phyloP scores from a whole-genome alignment of 2,888 invertebrate species.

The Antheraea yamamai region DNA sequence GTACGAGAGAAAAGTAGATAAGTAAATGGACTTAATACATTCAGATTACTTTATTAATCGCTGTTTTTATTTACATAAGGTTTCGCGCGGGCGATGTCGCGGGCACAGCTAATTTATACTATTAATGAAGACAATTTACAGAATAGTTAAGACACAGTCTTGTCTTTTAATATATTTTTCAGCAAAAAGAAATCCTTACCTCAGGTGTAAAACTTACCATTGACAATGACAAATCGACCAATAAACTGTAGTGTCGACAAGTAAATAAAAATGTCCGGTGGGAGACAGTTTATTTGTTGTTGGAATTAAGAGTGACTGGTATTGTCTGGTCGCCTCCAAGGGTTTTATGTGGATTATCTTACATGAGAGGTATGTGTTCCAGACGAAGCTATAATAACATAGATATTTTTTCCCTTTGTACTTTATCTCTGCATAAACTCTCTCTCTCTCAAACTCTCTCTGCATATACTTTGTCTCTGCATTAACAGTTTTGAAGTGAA shows the following conservation, averaged over 20 bases:
- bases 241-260: conserved; percentile 8
- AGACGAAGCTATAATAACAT: conserved; percentile 25
- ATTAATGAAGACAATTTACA: too few relatives aligned
- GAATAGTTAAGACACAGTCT: too few relatives aligned
- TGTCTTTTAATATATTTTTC: too few relatives aligned
- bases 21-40: too few relatives aligned
- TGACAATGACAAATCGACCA: conserved; percentile 3
- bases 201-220: conserved; percentile 3
- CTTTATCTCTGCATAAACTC: too few relatives aligned
- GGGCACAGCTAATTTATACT: too few relatives aligned
- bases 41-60: too few relatives aligned
- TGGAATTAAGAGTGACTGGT: conserved; percentile 57
- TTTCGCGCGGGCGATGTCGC: too few relatives aligned
- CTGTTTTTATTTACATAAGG: too few relatives aligned
- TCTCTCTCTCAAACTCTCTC: too few relatives aligned
- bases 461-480: too few relatives aligned
- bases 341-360: conserved; percentile 46
- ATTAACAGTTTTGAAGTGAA: background rate
- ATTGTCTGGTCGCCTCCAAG: conserved; percentile 44
- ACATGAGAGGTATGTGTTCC: conserved; percentile 28
- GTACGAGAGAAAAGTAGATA: too few relatives aligned
- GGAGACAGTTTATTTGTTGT: conserved; percentile 20
- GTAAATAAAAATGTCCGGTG: conserved; percentile 17
- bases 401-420: background rate
- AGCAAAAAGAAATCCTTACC: background rate